Evolutionary conservation across 2,797 vertebrate species (phyloP).

Genomic region (Sciaenops ocellatus): DNA sequence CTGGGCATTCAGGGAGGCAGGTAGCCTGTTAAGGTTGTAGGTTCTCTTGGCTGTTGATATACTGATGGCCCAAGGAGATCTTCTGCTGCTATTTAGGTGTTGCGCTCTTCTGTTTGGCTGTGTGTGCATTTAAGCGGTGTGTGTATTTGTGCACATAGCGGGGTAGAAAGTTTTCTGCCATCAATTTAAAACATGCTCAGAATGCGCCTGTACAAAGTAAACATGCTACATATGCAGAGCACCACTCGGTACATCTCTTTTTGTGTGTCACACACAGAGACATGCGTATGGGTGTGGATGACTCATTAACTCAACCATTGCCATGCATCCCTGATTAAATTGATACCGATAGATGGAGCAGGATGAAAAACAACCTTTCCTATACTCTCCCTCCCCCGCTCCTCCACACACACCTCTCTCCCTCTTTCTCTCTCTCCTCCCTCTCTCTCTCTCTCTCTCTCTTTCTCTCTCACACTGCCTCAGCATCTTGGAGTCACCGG

Average conservation of each 20-base stretch:
- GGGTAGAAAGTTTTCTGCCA: conserved; percentile 5
- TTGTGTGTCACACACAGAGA: neutral
- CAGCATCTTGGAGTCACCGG: conserved; percentile 71
- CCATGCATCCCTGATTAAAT: conserved; percentile 58
- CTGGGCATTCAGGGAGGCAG: conserved; percentile 47
- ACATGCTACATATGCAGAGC: conserved; percentile 11
- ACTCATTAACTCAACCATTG: conserved; percentile 62
- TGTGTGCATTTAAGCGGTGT: neutral
- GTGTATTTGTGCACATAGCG: conserved; percentile 7
- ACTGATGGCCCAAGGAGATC: conserved; percentile 55
- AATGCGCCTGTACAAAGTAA: conserved; percentile 22
- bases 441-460: conserved; percentile 18
- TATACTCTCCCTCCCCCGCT: conserved; percentile 49
- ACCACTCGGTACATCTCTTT: too few relatives aligned
- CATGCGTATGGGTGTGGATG: conserved; percentile 24
- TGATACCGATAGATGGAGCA: conserved; percentile 66
- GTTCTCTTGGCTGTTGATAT: conserved; percentile 59
- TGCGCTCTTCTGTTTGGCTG: conserved; percentile 22
- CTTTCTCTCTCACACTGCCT: conserved; percentile 59
- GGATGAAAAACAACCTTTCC: conserved; percentile 54
- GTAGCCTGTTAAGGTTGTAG: conserved; percentile 52
- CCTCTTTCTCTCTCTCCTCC: neutral
- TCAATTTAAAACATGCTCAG: conserved; percentile 10
- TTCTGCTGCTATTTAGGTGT: conserved; percentile 34
- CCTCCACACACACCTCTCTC: conserved; percentile 19